A percentile compares a stretch with the other conserved stretches of the same genome.
phyloP scores from a whole-genome alignment of 2,113 vertebrate species.

The Tenebrosternarchus preto region DNA sequence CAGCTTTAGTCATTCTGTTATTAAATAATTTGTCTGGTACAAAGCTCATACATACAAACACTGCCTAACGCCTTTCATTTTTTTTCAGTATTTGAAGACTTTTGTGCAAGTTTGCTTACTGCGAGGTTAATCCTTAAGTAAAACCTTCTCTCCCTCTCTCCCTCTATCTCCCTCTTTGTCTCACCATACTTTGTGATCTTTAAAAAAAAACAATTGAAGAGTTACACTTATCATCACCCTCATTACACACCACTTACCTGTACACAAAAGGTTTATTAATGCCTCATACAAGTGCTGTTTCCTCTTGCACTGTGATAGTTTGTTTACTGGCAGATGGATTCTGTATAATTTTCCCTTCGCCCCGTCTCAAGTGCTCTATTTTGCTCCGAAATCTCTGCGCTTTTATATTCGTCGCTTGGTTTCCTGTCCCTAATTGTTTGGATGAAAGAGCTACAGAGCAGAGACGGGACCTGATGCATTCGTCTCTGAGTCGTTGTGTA shows the following conservation, averaged over 20 bases:
- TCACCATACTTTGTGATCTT: not conserved
- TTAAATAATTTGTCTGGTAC: too few relatives aligned
- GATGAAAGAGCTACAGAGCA: not conserved
- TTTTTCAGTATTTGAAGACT: too few relatives aligned
- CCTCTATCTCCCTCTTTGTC: not conserved
- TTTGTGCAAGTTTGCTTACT: not conserved
- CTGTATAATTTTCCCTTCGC: constrained; percentile 22
- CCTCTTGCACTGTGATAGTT: constrained; percentile 25
- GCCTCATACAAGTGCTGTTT: constrained; percentile 1
- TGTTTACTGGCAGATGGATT: constrained; percentile 44
- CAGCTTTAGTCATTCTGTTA: too few relatives aligned
- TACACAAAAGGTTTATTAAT: constrained; percentile 43
- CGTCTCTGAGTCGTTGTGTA: not conserved
- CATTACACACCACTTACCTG: constrained; percentile 24
- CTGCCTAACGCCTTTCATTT: too few relatives aligned
- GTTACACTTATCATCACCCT: constrained; percentile 29
- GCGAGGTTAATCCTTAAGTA: not conserved
- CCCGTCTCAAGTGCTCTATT: constrained; percentile 15
- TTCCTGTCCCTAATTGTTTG: constrained; percentile 23
- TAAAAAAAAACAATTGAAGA: constrained; percentile 14
- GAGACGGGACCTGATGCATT: not conserved
- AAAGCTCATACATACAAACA: too few relatives aligned
- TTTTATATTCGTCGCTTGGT: constrained; percentile 1
- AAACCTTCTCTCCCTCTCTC: not conserved
- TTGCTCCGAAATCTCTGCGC: constrained; percentile 13